A percentile compares a stretch with the other conserved stretches of the same genome.
Conservation (phyloP, 1,140 invertebrate genomes). For the Homalodisca vitripennis region DNA sequence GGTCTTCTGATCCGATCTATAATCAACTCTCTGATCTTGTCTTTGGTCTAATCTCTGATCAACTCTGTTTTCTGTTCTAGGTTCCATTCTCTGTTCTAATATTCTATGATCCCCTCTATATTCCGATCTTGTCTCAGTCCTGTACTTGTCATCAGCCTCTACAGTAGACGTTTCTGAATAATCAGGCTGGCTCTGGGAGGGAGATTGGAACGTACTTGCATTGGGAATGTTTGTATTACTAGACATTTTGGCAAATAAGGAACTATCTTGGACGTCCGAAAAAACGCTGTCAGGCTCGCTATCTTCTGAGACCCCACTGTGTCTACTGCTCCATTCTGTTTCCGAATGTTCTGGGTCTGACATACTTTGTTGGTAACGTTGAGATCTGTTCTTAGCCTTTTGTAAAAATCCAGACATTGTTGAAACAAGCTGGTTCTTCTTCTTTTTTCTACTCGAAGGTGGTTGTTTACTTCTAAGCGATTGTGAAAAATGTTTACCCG, state of each 20-base stretch:
- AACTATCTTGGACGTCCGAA: slow-evolving; percentile 54
- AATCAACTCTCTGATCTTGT: background rate
- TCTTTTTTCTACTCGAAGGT: slow-evolving; percentile 58
- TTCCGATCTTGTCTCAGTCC: background rate
- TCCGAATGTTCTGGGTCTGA: slow-evolving; percentile 78
- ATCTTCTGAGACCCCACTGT: slow-evolving; percentile 64
- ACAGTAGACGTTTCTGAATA: slow-evolving; percentile 18
- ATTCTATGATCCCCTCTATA: slow-evolving; percentile 40
- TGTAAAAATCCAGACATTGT: slow-evolving; percentile 77
- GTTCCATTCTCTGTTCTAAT: slow-evolving; percentile 44
- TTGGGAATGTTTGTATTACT: background rate
- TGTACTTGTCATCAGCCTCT: slow-evolving; percentile 12
- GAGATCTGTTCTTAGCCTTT: slow-evolving; percentile 68
- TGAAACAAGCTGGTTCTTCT: slow-evolving; percentile 73
- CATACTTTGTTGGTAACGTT: slow-evolving; percentile 57
- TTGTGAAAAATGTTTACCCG: slow-evolving; percentile 14
- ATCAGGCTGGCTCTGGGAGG: slow-evolving; percentile 46
- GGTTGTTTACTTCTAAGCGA: slow-evolving; percentile 25
- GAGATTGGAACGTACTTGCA: slow-evolving; percentile 10
- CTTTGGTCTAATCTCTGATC: background rate
- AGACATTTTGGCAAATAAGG: slow-evolving; percentile 9
- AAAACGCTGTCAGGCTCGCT: slow-evolving; percentile 62
- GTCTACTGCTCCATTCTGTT: slow-evolving; percentile 65
- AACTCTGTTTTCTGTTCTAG: slow-evolving; percentile 28
- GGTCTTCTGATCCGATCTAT: background rate